A percentile compares a stretch with the other conserved stretches of the same genome.
Evolutionary conservation across 2,113 vertebrate species (phyloP).

Genomic region (Pomatorhinus ruficollis): DNA sequence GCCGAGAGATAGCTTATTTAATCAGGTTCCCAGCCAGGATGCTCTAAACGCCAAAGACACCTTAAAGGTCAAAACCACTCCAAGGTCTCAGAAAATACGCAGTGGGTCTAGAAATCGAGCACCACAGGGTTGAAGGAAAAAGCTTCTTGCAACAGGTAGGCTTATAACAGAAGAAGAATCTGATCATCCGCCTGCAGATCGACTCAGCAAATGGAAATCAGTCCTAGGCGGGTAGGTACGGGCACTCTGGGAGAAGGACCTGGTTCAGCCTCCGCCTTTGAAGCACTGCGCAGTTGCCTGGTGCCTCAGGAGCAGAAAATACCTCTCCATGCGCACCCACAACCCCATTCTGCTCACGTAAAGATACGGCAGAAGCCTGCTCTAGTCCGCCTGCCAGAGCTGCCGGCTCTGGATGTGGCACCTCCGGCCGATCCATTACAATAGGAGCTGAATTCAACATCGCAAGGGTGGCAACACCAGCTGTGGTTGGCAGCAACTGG

Average conservation of each 20-base stretch:
- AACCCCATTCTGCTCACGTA: slow-evolving; percentile 43
- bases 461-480: not conserved
- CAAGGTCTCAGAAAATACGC: not conserved
- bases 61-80: slow-evolving; percentile 31
- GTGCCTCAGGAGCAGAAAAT: not conserved
- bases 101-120: not conserved
- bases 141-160: slow-evolving; percentile 20
- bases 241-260: not conserved
- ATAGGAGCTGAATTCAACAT: not conserved
- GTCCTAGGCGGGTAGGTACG: not conserved
- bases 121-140: not conserved
- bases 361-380: not conserved
- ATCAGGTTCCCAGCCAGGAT: slow-evolving; percentile 41
- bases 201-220: not conserved
- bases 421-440: not conserved
- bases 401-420: not conserved
- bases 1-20: slow-evolving; percentile 41
- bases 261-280: not conserved
- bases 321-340: slow-evolving; percentile 5
- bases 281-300: slow-evolving; percentile 39
- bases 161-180: not conserved
- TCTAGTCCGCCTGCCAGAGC: not conserved
- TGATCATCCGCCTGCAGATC: not conserved
- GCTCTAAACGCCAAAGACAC: slow-evolving; percentile 6
- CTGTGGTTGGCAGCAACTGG: not conserved